These are phyloP conservation scores for Petrolisthes cinctipes DNA, from an alignment of 2,888 invertebrate species.

Conservation along the genomic window DNA sequence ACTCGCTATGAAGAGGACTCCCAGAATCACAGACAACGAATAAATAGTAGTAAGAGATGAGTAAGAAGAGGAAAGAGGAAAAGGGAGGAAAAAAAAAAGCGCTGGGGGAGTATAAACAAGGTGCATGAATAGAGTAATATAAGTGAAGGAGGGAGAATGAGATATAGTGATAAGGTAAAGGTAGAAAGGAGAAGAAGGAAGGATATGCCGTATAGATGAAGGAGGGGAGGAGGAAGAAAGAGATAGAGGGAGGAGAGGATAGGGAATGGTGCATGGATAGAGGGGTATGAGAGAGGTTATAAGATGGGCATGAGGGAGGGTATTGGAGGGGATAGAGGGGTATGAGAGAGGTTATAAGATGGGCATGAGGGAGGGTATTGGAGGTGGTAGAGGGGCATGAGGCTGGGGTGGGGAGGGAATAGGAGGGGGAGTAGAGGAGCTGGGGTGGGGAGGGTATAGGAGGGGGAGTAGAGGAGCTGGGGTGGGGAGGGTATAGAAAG, in stretches of 20 bases:
- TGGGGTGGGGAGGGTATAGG: not conserved
- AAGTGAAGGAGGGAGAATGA: not conserved
- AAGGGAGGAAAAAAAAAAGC: not conserved
- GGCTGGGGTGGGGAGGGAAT: not conserved
- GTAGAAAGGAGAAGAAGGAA: not conserved
- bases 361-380: not conserved
- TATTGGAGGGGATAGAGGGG: not conserved
- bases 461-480: not conserved
- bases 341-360: not conserved
- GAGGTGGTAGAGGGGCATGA: not conserved
- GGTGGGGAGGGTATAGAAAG: not conserved
- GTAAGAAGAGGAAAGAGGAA: not conserved
- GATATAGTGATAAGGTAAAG: too few relatives aligned
- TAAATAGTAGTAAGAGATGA: not conserved
- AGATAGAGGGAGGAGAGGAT: not conserved
- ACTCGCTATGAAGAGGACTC: too few relatives aligned
- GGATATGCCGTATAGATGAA: not conserved
- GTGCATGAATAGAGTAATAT: not conserved
- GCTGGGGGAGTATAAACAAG: not conserved
- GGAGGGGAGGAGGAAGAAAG: not conserved
- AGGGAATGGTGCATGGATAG: not conserved
- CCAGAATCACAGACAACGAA: too few relatives aligned
- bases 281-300: not conserved
- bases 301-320: not conserved
- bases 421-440: not conserved